phyloP scores from a whole-genome alignment of 2,113 vertebrate genomes.

The Forbesichthys papilliferus region DNA sequence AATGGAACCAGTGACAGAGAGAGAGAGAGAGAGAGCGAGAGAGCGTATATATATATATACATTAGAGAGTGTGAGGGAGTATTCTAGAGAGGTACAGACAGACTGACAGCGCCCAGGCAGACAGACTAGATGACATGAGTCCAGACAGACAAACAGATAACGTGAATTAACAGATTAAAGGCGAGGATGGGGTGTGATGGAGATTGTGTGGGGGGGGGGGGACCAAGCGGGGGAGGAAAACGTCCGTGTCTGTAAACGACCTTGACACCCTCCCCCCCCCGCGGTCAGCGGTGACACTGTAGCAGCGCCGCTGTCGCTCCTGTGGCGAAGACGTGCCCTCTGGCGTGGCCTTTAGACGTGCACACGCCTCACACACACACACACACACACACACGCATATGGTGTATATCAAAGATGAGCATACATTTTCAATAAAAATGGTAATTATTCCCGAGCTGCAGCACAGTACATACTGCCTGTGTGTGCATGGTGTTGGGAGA shows the following conservation, averaged over 20 bases:
- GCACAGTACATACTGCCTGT: conserved; percentile 32
- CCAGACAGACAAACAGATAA: conserved; percentile 58
- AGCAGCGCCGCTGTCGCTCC: conserved; percentile 42
- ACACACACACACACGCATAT: conserved; percentile 22
- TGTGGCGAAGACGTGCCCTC: conserved; percentile 14
- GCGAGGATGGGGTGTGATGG: conserved; percentile 8
- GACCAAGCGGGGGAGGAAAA: conserved; percentile 24
- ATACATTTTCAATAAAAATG: conserved; percentile 75
- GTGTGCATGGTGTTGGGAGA: conserved; percentile 9
- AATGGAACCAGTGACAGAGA: neutral
- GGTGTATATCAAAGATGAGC: conserved; percentile 40
- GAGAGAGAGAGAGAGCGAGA: conserved; percentile 31
- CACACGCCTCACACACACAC: conserved; percentile 20
- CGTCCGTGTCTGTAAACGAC: conserved; percentile 55
- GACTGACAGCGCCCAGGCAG: conserved; percentile 38
- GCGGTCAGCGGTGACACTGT: conserved; percentile 59
- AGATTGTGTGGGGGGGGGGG: neutral
- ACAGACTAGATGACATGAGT: conserved; percentile 60
- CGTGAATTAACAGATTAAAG: conserved; percentile 72
- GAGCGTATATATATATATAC: neutral
- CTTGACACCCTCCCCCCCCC: conserved; percentile 56
- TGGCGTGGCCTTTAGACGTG: conserved; percentile 22
- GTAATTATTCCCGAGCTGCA: conserved; percentile 64
- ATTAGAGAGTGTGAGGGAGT: too few species aligned
- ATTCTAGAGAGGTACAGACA: neutral